A percentile compares a stretch with the other conserved stretches of the same genome.
Evolutionary conservation across 2,888 invertebrate genomes (phyloP).

Genomic region (Rhingia campestris): DNA sequence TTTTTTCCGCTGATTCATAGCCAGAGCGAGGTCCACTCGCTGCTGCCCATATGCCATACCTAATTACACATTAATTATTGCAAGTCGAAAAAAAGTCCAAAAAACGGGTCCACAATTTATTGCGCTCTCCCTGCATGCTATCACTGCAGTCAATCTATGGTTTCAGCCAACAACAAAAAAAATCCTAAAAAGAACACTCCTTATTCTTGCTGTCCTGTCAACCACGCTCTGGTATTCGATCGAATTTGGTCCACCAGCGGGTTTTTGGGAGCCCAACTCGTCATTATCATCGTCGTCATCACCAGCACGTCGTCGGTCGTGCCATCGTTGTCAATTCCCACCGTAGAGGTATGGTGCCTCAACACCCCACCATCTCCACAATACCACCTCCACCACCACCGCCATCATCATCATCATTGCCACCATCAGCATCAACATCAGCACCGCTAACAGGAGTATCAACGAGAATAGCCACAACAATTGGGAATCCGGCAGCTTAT

Average conservation of each 20-base stretch:
- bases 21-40: neutral
- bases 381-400: conserved; percentile 21
- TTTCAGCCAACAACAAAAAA: conserved; percentile 14
- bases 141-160: conserved; percentile 62
- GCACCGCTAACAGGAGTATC: conserved; percentile 40
- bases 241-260: conserved; percentile 63
- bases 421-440: conserved; percentile 3
- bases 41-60: conserved; percentile 37
- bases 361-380: conserved; percentile 26
- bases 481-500: conserved; percentile 67
- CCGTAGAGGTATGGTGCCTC: conserved; percentile 29
- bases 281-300: conserved; percentile 70
- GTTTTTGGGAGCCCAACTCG: conserved; percentile 44
- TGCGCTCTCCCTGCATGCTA: conserved; percentile 51
- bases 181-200: conserved; percentile 10
- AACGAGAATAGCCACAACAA: conserved; percentile 44
- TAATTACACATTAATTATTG: conserved; percentile 74
- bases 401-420: neutral
- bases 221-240: conserved; percentile 72
- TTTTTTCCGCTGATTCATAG: conserved; percentile 10
- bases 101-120: conserved; percentile 57
- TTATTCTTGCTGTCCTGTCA: conserved; percentile 37
- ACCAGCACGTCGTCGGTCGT: conserved; percentile 36
- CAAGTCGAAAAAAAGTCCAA: conserved; percentile 29
- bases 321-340: conserved; percentile 64